These are phyloP conservation scores for Bursaphelenchus mucronatus DNA, from an alignment of 1,140 invertebrate genomes.

Conservation along the genomic window DNA sequence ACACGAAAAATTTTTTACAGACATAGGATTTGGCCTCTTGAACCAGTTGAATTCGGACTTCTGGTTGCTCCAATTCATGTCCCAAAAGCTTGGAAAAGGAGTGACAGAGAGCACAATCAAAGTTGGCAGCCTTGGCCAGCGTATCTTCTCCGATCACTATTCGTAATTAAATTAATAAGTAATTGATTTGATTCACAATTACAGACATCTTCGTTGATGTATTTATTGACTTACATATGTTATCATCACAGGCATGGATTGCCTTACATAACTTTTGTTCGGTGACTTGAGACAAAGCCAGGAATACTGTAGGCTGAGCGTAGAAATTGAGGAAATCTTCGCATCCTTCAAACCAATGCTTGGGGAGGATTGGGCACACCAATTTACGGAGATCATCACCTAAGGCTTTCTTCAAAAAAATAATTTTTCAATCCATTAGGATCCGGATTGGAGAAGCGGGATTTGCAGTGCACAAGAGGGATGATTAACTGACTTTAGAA, in stretches of 20 bases:
- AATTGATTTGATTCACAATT: not conserved
- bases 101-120: slow-evolving; percentile 6
- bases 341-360: slow-evolving; percentile 22
- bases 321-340: slow-evolving; percentile 32
- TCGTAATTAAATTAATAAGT: not conserved
- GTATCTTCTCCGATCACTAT: not conserved
- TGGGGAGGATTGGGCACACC: slow-evolving; percentile 23
- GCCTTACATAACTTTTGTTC: slow-evolving; percentile 8
- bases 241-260: slow-evolving; percentile 22
- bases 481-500: not conserved
- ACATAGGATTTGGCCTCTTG: not conserved
- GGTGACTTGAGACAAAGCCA: slow-evolving; percentile 33
- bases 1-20: not conserved
- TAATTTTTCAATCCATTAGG: slow-evolving; percentile 3
- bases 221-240: slow-evolving; percentile 19
- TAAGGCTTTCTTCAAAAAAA: slow-evolving; percentile 26
- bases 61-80: slow-evolving; percentile 9
- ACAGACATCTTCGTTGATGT: not conserved
- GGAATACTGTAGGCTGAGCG: slow-evolving; percentile 28
- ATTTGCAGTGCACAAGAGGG: not conserved
- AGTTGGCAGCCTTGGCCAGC: not conserved
- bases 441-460: slow-evolving; percentile 8
- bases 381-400: slow-evolving; percentile 26
- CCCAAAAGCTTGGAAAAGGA: slow-evolving; percentile 9
- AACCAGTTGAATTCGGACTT: slow-evolving; percentile 5